Conservation (phyloP, 2,113 vertebrate genomes). For the Urocynchramus pylzowi region DNA sequence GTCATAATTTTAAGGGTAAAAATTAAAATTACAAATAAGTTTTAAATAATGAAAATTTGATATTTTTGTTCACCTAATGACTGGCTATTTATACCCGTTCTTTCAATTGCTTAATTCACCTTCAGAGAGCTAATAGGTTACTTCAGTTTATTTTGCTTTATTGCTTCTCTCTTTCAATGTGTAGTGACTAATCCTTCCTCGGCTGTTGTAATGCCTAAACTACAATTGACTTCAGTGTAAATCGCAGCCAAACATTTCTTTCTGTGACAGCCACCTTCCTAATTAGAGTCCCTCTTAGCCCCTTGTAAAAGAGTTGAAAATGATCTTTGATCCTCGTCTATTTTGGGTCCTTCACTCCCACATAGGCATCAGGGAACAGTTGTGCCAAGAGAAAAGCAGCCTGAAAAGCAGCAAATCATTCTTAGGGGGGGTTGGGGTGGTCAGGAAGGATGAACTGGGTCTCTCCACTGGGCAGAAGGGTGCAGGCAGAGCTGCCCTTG, state of each 20-base stretch:
- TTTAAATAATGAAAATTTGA: background rate
- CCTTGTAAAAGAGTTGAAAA: conserved; percentile 29
- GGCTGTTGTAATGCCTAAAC: conserved; percentile 31
- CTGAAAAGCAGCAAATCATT: background rate
- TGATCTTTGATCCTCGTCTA: conserved; percentile 46
- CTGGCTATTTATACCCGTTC: background rate
- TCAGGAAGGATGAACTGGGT: background rate
- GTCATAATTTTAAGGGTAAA: background rate
- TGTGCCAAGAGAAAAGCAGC: background rate
- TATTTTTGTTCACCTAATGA: background rate
- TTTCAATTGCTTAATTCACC: background rate
- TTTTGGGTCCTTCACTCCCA: conserved; percentile 34
- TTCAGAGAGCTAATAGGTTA: background rate
- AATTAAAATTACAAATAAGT: background rate
- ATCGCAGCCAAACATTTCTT: background rate
- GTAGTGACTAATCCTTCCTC: conserved; percentile 42
- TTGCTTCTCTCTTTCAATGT: background rate
- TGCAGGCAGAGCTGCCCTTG: background rate
- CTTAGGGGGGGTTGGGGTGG: background rate
- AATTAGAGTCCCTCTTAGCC: conserved; percentile 32
- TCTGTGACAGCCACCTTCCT: conserved; percentile 35
- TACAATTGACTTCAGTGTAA: conserved; percentile 14
- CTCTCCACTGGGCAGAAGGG: background rate
- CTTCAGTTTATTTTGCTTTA: conserved; percentile 13
- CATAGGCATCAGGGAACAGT: background rate